These are phyloP conservation scores for Mythimna impura DNA, from an alignment of 2,888 invertebrate species.

Conservation along the genomic window DNA sequence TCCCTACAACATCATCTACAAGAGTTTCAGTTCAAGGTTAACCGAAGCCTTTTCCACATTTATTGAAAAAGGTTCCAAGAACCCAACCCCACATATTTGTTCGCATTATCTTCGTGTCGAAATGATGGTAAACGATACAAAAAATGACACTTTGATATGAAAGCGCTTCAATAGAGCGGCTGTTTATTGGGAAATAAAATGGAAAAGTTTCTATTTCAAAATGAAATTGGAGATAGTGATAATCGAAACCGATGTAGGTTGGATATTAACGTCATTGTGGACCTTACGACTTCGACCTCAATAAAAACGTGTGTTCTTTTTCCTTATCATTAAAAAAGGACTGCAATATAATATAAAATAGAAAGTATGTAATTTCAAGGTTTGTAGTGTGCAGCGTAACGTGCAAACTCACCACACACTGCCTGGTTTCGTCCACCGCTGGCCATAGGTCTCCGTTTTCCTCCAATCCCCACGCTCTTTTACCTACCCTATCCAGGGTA, in stretches of 20 bases:
- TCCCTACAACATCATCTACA: constrained; percentile 13
- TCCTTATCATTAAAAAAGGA: background rate
- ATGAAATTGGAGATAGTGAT: background rate
- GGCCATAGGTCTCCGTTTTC: too few relatives aligned
- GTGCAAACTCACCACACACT: background rate
- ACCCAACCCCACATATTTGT: constrained; percentile 37
- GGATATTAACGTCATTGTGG: background rate
- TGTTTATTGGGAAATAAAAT: constrained; percentile 45
- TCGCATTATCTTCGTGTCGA: constrained; percentile 39
- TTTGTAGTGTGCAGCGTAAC: background rate
- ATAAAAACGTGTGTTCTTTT: background rate
- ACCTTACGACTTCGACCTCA: background rate
- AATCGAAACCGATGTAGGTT: constrained; percentile 4
- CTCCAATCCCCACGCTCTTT: background rate
- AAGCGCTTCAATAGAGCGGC: constrained; percentile 35
- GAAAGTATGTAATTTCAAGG: background rate
- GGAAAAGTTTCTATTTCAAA: constrained; percentile 10
- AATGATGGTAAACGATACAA: constrained; percentile 49
- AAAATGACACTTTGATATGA: constrained; percentile 55
- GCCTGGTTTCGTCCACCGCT: background rate
- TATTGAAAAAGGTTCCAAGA: constrained; percentile 34
- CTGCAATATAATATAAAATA: background rate
- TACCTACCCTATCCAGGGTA: background rate
- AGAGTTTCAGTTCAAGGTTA: constrained; percentile 41
- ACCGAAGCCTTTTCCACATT: constrained; percentile 26